Conservation (phyloP, 2,888 invertebrate genomes). For the Drosophila mimetica region DNA sequence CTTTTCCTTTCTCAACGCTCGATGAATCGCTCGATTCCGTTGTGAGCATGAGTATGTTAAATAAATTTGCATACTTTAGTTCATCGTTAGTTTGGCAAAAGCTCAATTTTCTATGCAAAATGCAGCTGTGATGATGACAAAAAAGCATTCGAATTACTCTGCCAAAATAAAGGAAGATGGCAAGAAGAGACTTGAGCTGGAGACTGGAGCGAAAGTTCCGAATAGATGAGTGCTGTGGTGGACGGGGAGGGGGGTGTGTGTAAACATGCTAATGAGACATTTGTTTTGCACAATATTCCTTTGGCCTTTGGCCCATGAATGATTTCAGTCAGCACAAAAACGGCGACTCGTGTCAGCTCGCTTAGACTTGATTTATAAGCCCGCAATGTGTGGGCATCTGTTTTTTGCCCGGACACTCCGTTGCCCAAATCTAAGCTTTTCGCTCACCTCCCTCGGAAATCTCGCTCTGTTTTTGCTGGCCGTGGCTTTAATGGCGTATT, state of each 20-base stretch:
- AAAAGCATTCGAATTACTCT: constrained; percentile 69
- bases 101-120: constrained; percentile 77
- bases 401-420: background rate
- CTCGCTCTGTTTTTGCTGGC: constrained; percentile 29
- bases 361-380: constrained; percentile 65
- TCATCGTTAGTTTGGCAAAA: constrained; percentile 81
- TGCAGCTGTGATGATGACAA: constrained; percentile 69
- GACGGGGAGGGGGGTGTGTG: constrained; percentile 3
- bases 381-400: constrained; percentile 43
- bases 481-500: constrained; percentile 72
- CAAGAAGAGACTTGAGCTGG: constrained; percentile 16
- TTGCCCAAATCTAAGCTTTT: constrained; percentile 26
- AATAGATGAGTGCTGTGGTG: constrained; percentile 10
- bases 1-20: background rate
- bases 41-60: constrained; percentile 66
- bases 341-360: constrained; percentile 24
- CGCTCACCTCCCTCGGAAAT: background rate
- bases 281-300: constrained; percentile 65
- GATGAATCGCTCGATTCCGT: constrained; percentile 13
- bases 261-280: constrained; percentile 71
- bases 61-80: constrained; percentile 77
- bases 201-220: background rate
- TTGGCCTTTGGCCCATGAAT: constrained; percentile 57
- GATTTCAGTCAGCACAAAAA: constrained; percentile 43
- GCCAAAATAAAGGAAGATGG: constrained; percentile 31